Percentiles rank a stretch among this genome's conserved stretches.
phyloP scores from a whole-genome alignment of 2,888 invertebrate genomes.

The Melipona beecheii region DNA sequence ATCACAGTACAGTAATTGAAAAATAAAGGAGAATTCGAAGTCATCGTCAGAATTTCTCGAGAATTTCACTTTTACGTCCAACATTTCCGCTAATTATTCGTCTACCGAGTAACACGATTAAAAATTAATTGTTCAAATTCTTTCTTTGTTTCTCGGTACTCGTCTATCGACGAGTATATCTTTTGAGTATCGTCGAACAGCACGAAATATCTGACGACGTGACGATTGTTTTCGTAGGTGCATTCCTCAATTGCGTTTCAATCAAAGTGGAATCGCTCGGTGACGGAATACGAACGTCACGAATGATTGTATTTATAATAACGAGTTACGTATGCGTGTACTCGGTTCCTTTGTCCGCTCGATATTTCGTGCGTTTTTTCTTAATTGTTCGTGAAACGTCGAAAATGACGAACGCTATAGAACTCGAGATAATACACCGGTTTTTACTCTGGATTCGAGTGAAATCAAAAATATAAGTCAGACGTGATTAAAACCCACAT shows the following conservation, averaged over 20 bases:
- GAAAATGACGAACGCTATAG: too few relatives aligned
- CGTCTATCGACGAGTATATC: neutral
- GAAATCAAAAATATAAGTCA: neutral
- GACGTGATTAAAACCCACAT: too few relatives aligned
- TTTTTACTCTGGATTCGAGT: neutral
- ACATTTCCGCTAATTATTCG: too few relatives aligned
- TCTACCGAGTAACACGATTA: neutral
- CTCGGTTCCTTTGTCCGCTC: neutral
- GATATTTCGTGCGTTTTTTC: neutral
- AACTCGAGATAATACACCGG: neutral
- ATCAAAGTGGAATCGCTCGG: neutral
- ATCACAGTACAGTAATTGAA: neutral
- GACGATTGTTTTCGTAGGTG: neutral
- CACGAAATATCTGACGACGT: neutral
- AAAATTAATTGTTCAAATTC: neutral
- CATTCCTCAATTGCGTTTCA: neutral
- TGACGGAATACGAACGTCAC: neutral
- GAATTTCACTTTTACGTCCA: too few relatives aligned
- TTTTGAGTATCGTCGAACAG: neutral
- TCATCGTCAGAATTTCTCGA: neutral
- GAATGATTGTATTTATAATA: neutral
- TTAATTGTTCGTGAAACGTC: neutral
- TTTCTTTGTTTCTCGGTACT: neutral
- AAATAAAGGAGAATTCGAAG: neutral
- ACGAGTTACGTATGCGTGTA: neutral